Evolutionary conservation across 2,888 invertebrate species (phyloP).

Genomic region (Andrena bucephala): DNA sequence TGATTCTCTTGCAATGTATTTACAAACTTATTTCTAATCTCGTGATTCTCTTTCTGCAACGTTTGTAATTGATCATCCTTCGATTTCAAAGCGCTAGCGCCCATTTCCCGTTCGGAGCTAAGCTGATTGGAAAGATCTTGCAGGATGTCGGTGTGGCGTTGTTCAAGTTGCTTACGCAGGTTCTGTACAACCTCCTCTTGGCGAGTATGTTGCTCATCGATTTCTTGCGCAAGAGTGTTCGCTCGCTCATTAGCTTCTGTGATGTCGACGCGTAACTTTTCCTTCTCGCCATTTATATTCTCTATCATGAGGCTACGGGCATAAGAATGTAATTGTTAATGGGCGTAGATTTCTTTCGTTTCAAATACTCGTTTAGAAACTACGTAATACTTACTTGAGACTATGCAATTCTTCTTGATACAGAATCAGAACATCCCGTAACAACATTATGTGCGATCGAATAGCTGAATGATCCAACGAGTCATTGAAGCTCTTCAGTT

Average conservation of each 20-base stretch:
- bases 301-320: constrained; percentile 86
- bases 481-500: constrained; percentile 85
- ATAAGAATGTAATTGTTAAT: constrained; percentile 9
- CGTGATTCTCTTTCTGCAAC: constrained; percentile 89
- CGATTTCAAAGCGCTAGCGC: constrained; percentile 86
- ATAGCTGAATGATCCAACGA: constrained; percentile 80
- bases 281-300: constrained; percentile 91
- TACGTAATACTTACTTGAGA: constrained; percentile 85
- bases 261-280: constrained; percentile 92
- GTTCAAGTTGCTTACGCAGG: constrained; percentile 89
- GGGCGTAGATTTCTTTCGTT: constrained; percentile 14
- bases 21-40: constrained; percentile 88
- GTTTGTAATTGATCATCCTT: constrained; percentile 89
- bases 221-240: constrained; percentile 93
- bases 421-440: constrained; percentile 89
- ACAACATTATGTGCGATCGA: constrained; percentile 86
- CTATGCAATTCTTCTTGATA: constrained; percentile 89
- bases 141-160: constrained; percentile 91
- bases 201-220: constrained; percentile 95
- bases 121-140: constrained; percentile 90
- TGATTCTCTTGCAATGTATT: constrained; percentile 88
- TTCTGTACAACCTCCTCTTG: constrained; percentile 92
- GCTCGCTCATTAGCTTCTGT: constrained; percentile 94
- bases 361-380: background rate
- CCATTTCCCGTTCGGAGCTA: constrained; percentile 91